Evolutionary conservation across 2,797 vertebrate species (phyloP).

Genomic region (Chelmon rostratus): DNA sequence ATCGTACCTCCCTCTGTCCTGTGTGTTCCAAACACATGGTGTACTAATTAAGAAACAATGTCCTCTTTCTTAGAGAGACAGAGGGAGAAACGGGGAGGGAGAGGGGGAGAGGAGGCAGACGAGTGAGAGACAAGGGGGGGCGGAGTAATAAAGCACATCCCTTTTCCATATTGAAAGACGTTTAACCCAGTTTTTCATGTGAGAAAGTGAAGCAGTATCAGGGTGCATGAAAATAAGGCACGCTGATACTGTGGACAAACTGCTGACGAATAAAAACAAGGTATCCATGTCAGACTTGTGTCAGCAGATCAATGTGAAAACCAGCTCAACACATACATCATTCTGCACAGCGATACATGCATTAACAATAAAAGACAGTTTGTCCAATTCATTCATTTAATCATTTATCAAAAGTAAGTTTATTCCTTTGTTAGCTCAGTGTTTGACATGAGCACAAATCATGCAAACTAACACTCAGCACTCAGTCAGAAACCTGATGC

Average conservation of each 20-base stretch:
- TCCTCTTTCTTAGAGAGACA: constrained; percentile 58
- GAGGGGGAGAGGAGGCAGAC: background rate
- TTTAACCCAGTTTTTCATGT: constrained; percentile 51
- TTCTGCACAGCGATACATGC: background rate
- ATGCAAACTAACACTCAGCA: no score
- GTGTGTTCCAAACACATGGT: constrained; percentile 52
- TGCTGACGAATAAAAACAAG: background rate
- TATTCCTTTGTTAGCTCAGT: background rate
- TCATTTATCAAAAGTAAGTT: background rate
- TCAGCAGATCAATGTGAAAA: background rate
- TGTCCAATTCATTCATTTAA: background rate
- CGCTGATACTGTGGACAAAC: background rate
- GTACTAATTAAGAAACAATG: constrained; percentile 74
- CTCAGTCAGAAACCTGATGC: background rate
- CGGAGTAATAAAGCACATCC: constrained; percentile 44
- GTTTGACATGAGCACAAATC: background rate
- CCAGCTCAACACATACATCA: no score
- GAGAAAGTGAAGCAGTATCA: background rate
- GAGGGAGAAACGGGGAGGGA: constrained; percentile 17
- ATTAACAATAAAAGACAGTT: background rate
- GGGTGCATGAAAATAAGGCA: background rate
- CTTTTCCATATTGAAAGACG: constrained; percentile 50
- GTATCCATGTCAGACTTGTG: background rate
- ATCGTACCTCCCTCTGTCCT: constrained; percentile 25
- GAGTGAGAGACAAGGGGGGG: constrained; percentile 26